phyloP scores from a whole-genome alignment of 2,797 vertebrate genomes.

The Macrochelys suwanniensis region DNA sequence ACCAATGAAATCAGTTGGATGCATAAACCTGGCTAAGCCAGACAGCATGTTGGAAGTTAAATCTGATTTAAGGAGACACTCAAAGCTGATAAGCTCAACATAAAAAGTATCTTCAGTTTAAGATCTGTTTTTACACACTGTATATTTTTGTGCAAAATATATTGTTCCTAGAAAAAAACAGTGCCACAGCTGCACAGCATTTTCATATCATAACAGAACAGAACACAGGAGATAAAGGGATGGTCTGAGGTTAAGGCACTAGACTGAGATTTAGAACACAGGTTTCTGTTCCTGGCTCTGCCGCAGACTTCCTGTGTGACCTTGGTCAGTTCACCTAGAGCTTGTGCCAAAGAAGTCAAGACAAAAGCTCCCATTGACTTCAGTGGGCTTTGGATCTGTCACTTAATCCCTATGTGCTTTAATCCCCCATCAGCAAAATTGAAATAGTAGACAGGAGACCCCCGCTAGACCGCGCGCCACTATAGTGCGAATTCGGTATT shows the following conservation, averaged over 20 bases:
- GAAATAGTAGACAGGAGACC: not conserved
- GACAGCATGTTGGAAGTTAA: not conserved
- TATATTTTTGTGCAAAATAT: accelerated
- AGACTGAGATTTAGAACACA: not conserved
- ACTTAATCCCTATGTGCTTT: not conserved
- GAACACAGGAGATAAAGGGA: not conserved
- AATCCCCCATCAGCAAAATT: not conserved
- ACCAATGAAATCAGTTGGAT: not conserved
- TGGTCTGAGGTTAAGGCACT: not conserved
- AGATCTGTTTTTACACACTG: not conserved
- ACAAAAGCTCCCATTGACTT: not conserved
- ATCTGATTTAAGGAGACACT: not conserved
- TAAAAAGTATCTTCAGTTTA: not conserved
- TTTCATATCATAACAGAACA: not conserved
- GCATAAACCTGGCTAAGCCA: not conserved
- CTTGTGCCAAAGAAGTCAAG: not conserved
- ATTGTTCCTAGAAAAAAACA: not conserved
- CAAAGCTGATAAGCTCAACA: not conserved
- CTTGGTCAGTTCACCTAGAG: not conserved
- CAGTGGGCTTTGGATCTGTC: not conserved
- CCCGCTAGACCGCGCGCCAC: too few relatives aligned
- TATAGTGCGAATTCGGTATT: too few relatives aligned
- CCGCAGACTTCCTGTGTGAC: not conserved
- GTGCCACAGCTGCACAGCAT: not conserved
- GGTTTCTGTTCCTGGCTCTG: not conserved